Evolutionary conservation across 2,797 vertebrate genomes (phyloP).

Genomic region (Hyperoplus lanceolatus): DNA sequence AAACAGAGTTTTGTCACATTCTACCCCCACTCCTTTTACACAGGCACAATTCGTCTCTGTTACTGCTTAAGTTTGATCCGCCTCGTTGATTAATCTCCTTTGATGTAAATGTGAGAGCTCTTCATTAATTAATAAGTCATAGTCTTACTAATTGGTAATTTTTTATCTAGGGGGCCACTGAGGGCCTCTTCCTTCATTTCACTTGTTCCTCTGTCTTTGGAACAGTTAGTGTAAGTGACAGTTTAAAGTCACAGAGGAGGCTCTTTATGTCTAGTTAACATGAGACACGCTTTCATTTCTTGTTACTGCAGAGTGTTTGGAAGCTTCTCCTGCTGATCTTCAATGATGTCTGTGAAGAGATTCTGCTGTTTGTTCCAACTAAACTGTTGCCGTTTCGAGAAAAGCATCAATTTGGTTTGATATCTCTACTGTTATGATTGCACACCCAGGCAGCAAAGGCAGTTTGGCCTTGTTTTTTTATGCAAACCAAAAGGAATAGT

Average conservation of each 20-base stretch:
- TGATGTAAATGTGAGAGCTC: slow-evolving; percentile 28
- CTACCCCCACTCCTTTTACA: not conserved
- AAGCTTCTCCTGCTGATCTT: slow-evolving; percentile 24
- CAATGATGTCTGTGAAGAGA: slow-evolving; percentile 14
- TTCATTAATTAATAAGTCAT: slow-evolving; percentile 48
- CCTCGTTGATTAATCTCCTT: slow-evolving; percentile 39
- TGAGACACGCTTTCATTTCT: slow-evolving; percentile 32
- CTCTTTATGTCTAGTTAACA: slow-evolving; percentile 28
- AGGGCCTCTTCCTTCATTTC: slow-evolving; percentile 32
- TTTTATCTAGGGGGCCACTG: slow-evolving; percentile 16
- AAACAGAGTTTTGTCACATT: slow-evolving; percentile 6
- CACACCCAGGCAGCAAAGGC: not conserved
- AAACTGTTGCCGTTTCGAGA: not conserved
- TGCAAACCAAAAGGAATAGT: not conserved
- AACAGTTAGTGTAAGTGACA: slow-evolving; percentile 35
- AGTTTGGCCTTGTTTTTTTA: not conserved
- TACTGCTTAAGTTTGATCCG: slow-evolving; percentile 20
- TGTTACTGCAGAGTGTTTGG: slow-evolving; percentile 12
- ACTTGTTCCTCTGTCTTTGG: slow-evolving; percentile 24
- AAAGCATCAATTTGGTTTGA: not conserved
- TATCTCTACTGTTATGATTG: not conserved
- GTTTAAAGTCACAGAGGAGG: slow-evolving; percentile 17
- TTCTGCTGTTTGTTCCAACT: slow-evolving; percentile 20
- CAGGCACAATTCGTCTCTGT: slow-evolving; percentile 25
- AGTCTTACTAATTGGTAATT: slow-evolving; percentile 36